A percentile compares a stretch with the other conserved stretches of the same genome.
These are phyloP conservation scores for Sylvicola fuscatus DNA, from an alignment of 2,888 invertebrate species.

Conservation along the genomic window DNA sequence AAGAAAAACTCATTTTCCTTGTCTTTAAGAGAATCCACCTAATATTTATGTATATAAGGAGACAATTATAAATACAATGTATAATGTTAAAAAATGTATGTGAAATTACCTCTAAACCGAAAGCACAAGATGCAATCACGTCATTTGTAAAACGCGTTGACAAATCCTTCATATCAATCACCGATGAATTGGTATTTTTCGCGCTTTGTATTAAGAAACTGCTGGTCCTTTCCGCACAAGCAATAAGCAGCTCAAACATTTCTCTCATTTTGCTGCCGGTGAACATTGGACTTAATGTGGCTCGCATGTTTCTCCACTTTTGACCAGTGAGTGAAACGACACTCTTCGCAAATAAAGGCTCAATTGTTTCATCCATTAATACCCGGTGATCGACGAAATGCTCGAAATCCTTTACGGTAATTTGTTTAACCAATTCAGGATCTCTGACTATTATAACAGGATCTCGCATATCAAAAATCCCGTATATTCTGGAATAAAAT, in stretches of 20 bases:
- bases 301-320: conserved; percentile 26
- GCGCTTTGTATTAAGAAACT: conserved; percentile 1
- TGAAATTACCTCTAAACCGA: conserved; percentile 29
- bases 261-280: conserved; percentile 27
- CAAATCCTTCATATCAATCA: conserved; percentile 4
- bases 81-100: conserved; percentile 10
- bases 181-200: neutral
- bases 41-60: no score
- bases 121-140: conserved; percentile 26
- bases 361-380: conserved; percentile 20
- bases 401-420: conserved; percentile 35
- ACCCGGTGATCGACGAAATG: conserved; percentile 29
- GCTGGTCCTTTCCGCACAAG: conserved; percentile 11
- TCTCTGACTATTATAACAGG: conserved; percentile 29
- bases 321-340: conserved; percentile 26
- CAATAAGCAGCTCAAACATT: conserved; percentile 23
- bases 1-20: conserved; percentile 27
- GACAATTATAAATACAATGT: no score
- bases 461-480: conserved; percentile 25
- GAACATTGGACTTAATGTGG: conserved; percentile 25
- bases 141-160: conserved; percentile 6
- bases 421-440: conserved; percentile 30
- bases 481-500: conserved; percentile 27
- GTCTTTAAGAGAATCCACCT: conserved; percentile 27
- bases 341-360: conserved; percentile 29